Evolutionary conservation across 2,888 invertebrate genomes (phyloP), one percentile per base, ranked within the genome.

Genomic region (Hemistola chrysoprasaria): DNA sequence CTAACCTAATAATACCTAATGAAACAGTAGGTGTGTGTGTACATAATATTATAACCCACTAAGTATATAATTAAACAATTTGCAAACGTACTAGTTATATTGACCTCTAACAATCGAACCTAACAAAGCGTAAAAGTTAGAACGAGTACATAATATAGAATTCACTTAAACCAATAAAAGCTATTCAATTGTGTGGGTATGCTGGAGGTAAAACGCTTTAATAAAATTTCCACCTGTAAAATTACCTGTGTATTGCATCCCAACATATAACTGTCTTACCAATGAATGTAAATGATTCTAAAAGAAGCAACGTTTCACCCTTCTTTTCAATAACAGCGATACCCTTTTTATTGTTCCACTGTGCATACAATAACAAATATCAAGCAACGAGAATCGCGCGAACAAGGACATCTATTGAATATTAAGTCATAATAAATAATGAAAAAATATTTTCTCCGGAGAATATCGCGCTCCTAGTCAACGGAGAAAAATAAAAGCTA

Each of bases 231-330:
- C 34, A 43, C 38, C 38, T 22, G 29, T 9, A 11, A 40, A 35
- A 45, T 45, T 10, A 46, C 37, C 25, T 37, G 33, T 8, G 36
- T 33, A 33, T 24, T 22, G 46, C 20, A 24, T 28, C 40, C 16
- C 37, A 34, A 35, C 23, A 34, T 29, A 37, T 37, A 38, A 34
- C 30, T 46, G 23, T 27, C 31, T 38, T 27, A 35, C 62, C 69
- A 71, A 74, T 71, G 69, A 75, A 74, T 74, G 69, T 65, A 71
- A 63, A 77, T 64, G 64, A 68, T 66, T 71, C 62, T 65, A 66
- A 76, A 68, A 59, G 64, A 67, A 65, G 58, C 48, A 58, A 25
- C 25, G 61, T 56, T 67, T 63, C 71, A 72, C 65, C 61, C 56
- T 56, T 53, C 56, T 68, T 69, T 65, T 72, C 72, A 60, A 70